Evolutionary conservation across 2,797 vertebrate genomes (phyloP), one percentile per base, ranked within the genome.

Genomic region (Darevskia nairensis): DNA sequence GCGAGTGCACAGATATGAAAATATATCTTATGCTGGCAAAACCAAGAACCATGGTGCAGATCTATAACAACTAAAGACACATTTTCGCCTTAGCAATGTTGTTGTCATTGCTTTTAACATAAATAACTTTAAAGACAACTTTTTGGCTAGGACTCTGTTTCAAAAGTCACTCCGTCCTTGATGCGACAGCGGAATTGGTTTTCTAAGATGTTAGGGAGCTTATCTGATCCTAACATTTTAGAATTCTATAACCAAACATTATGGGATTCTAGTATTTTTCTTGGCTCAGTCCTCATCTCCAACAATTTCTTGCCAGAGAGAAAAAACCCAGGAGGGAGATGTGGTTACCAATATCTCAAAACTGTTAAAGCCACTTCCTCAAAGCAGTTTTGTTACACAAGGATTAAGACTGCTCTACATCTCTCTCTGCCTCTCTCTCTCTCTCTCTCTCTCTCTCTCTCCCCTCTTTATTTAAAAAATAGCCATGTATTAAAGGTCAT

Each of bases 321-420:
- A 17, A 71, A 6, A 86, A 88, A 1, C 82, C 88, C 76, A 71
- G 35, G 61, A 80, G 86, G 72, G 7, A 86, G n/a, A 25, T 76
- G 39, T 1, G 2, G 86, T 90, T 91, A 81, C 71, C 61, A 74
- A 29, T 86, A 82, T 66, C 86, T 72, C 83, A 90, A 88, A 91
- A 81, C 74, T 29, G 80, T 84, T 77, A 86, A 25, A 86, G 46
- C 84, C 0, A 3, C 86, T 93, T 94, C 92, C 89, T 91, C 74
- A 88, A 76, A 74, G 27, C n/a, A 41, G 15, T 17, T 76, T 85
- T 0, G 0, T 39, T 32, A n/a, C 41, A n/a, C 2, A 39, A 9
- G 23, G 61, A 86, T 46, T 6, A 61, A 32, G n/a, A 13, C 35
- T 46, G 8, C 7, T 71, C 27, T 79, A 82, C 9, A 41, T 41